Evolutionary conservation across 2,797 vertebrate genomes (phyloP), one percentile per base, ranked within the genome.

Genomic region (Chrosomus eos): DNA sequence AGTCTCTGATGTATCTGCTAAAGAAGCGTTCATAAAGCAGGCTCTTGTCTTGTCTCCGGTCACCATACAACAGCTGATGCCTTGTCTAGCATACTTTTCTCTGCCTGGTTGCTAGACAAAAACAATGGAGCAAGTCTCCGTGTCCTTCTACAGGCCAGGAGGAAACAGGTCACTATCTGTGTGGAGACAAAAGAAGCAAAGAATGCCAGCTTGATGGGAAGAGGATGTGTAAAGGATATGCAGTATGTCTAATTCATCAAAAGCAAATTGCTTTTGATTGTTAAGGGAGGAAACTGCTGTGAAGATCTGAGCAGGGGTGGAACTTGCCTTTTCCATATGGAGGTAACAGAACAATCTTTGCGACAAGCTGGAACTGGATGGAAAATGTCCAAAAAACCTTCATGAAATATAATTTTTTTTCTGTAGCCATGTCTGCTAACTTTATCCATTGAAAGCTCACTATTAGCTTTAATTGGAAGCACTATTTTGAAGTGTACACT

Each of bases 61-160:
- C 85, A 89, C 82, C 72, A 77, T 73, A 82, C 78, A 89, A 89
- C 84, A 89, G 88, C 81, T 70, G 81, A 87, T 89, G 86, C 86
- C 84, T 89, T 89, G 88, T 89, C 76, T 78, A 84, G 48, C 82
- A 83, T 28, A 31, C 62, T 85, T 67, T 81, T 72, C 60, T 75
- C 77, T 64, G 51, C 80, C 78, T 82, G 84, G 62, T 51, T 82
- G 81, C 78, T 66, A 80, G 88, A 86, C 84, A 82, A 70, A 75
- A 71, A 85, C 86, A 71, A 81, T 86, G 82, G 81, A 82, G 79
- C 85, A 85, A 86, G 68, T 84, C 86, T 89, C 74, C 71, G 84
- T 74, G 82, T 84, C 62, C 85, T 88, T 88, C 53, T 88, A 64
- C 80, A 58, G 28, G 78, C 79, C 74, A 75, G 88, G 62, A 86